These are phyloP conservation scores for Polydrusus tereticollis DNA, from an alignment of 2,888 invertebrate genomes.

Conservation along the genomic window DNA sequence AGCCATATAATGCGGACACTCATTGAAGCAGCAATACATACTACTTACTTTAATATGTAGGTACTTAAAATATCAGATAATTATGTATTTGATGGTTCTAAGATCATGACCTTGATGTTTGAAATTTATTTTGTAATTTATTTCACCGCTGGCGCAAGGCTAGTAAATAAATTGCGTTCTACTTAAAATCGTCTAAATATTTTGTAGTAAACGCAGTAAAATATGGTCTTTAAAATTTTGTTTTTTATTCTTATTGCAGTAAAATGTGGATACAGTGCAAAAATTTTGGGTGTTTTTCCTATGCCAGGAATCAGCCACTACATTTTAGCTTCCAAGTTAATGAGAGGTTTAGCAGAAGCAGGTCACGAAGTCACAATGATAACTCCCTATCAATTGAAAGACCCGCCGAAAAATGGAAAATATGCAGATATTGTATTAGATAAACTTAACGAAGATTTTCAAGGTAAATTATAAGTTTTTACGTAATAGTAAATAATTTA, in stretches of 20 bases:
- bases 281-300: constrained; percentile 56
- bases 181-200: no score
- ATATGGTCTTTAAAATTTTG: background rate
- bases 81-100: no score
- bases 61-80: no score
- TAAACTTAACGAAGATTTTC: constrained; percentile 24
- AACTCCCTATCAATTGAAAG: constrained; percentile 49
- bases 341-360: constrained; percentile 55
- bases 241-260: background rate
- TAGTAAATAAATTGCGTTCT: no score
- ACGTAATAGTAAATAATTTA: background rate
- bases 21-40: no score
- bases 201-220: background rate
- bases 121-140: no score
- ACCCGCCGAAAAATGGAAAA: constrained; percentile 42
- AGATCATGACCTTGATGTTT: no score
- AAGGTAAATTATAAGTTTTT: constrained; percentile 18
- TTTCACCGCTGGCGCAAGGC: no score
- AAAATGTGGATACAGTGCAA: constrained; percentile 14
- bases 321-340: constrained; percentile 51
- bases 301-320: constrained; percentile 54
- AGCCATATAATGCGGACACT: no score
- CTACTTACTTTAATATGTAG: no score
- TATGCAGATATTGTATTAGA: constrained; percentile 39
- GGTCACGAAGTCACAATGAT: constrained; percentile 66